Conservation (phyloP, 2,113 vertebrate species). For the Pluvialis apricaria region DNA sequence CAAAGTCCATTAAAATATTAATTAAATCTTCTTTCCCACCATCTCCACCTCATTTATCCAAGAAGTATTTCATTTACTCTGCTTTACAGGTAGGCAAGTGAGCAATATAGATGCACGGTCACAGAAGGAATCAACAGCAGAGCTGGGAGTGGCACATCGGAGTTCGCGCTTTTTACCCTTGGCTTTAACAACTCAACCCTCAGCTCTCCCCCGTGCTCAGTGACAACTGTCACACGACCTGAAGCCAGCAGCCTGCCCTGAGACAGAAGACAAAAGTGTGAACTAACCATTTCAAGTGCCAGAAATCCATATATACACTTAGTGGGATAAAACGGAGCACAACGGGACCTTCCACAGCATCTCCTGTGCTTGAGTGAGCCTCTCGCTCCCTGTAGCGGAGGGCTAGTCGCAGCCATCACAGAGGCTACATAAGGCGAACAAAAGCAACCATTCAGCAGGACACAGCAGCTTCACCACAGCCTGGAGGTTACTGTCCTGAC, state of each 20-base stretch:
- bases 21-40: background rate
- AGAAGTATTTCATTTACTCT: background rate
- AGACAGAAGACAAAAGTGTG: background rate
- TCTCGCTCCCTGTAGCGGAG: background rate
- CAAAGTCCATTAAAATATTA: background rate
- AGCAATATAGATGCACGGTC: background rate
- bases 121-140: background rate
- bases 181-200: background rate
- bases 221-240: background rate
- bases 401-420: background rate
- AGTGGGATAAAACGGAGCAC: background rate
- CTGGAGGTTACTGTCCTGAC: background rate
- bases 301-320: background rate
- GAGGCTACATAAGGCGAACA: background rate
- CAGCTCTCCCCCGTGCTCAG: background rate
- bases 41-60: background rate
- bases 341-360: background rate
- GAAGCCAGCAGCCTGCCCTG: background rate
- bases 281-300: background rate
- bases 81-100: background rate
- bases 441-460: background rate
- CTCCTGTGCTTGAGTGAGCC: background rate
- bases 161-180: background rate
- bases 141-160: background rate
- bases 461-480: background rate